Base-by-base conservation (phyloP, 2,113 vertebrate genomes). In the Zapornia atra region DNA sequence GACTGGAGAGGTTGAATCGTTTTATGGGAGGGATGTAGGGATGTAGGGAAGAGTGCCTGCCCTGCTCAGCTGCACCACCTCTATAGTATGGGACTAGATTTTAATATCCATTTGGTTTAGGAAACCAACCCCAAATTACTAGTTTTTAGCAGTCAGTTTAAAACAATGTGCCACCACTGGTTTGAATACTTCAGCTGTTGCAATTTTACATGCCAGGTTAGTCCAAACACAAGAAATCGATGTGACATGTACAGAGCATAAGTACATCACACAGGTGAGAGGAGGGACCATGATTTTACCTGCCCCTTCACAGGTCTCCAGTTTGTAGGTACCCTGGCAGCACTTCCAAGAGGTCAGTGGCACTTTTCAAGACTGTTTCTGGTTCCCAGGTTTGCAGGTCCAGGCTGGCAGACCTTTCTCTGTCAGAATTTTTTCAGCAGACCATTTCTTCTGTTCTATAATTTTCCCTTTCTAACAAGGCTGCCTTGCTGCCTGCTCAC, bases 21-120 rank as follows among this genome's bases (percentile, higher is more conserved):
- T 84, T 78, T 53, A 6, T 65, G 60, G 48, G 33, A 73, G 16
- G 51, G 42, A 15, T 51, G 28, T 15, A 53, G 13, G 36, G 10
- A 22, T 25, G 8, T 15, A 9, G 12, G 15, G 2, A 51, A 59
- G 9, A 56, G 8, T 31, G 34, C 12, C 40, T 87, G 64, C 24
- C 33, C 17, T 0, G 1, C 17, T 51, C 54, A 60, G 26, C 50
- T 56, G 7, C 2, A 0, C 38, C 1, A 1, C 22, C 40, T 63
- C 33, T 69, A 5, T 36, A 44, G 42, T 4, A 1, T 0, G 2
- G 38, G 26, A 9, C 44, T 69, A 40, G 71, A 57, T 61, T 91
- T 81, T 61, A 17, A 64, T 66, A 91, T 86, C 18, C 19, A 16
- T n/a, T 88, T 3, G 13, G 12, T 81, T 91, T 65, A 61, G 31